Base-by-base conservation (phyloP, 1,140 invertebrate genomes). In the Oryctes rhinoceros region DNA sequence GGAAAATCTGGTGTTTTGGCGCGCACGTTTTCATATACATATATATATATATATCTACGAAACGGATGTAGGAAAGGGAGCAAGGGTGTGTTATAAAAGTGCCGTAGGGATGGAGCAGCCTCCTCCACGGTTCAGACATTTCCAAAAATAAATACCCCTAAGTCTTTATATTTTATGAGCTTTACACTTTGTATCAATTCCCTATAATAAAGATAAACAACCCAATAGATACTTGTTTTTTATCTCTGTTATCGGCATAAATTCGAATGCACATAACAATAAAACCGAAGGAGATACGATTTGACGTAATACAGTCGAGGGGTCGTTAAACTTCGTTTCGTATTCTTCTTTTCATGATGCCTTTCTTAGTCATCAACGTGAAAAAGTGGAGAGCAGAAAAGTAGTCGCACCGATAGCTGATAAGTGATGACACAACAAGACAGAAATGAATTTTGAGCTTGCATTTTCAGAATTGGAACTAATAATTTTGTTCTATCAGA, bases 1-100 rank as follows among this genome's bases (percentile, higher is more conserved):
- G 81, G 78, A 81, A 81, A 81, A 81, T 81, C 78, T 76, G 81
- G 76, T 78, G 78, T 76, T 24, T 18, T 62, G 53, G 53, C 53
- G 53, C 53, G 18, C 13, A 59, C 53, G 18, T n/a, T n/a, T 59
- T 59, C 18, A 59, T 20, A 62, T 20, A 62, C 4, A 67, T 35
- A 24, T 15, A 71, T 37, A 71, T 35, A 7, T 62, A 20, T 62
- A 20, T 13, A 62, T 62, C 15, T 15, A 62, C 53, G 15, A 62
- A 6, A 62, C 13, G 53, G 15, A 62, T 20, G 53, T 62, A n/a
- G 65, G 24, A 7, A 65, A 53, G 71, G 53, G 75, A 80, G 35
- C 79, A 81, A 79, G 59, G 37, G 78, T 71, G 37, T 30, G 71
- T 76, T 79, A 81, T 81, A 79, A 81, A 79, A 79, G 48, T 76